Evolutionary conservation across 2,888 invertebrate genomes (phyloP).

Genomic region (Scrobipalpa atriplicella): DNA sequence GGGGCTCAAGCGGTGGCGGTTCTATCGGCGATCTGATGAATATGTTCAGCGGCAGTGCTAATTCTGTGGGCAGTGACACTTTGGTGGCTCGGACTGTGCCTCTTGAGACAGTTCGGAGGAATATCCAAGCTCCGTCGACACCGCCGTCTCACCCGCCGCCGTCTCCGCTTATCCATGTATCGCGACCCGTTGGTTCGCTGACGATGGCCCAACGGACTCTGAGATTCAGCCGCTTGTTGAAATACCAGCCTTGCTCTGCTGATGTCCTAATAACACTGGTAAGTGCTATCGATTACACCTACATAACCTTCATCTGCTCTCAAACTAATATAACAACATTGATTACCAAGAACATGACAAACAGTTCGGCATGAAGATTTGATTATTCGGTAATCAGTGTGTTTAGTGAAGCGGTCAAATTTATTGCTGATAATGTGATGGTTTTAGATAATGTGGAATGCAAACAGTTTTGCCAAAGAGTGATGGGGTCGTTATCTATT

Average conservation of each 20-base stretch:
- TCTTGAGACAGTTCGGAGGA: conserved; percentile 85
- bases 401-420: not conserved
- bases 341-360: not conserved
- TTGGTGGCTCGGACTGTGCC: conserved; percentile 88
- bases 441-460: conserved; percentile 4
- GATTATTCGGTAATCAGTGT: conserved; percentile 13
- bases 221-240: conserved; percentile 85
- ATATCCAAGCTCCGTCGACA: conserved; percentile 71
- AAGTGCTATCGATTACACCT: conserved; percentile 44
- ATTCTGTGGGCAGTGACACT: conserved; percentile 88
- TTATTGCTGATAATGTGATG: not conserved
- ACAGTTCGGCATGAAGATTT: not conserved
- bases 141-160: conserved; percentile 66
- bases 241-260: conserved; percentile 84
- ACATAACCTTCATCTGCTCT: not conserved
- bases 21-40: conserved; percentile 93
- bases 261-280: conserved; percentile 73
- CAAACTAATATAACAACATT: not conserved
- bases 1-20: conserved; percentile 77
- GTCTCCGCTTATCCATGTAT: conserved; percentile 70
- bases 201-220: conserved; percentile 87
- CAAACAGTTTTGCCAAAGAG: conserved; percentile 1
- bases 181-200: conserved; percentile 79
- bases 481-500: not conserved
- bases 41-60: conserved; percentile 87